Conservation (phyloP, 2,113 vertebrate species). For the Indicator indicator region DNA sequence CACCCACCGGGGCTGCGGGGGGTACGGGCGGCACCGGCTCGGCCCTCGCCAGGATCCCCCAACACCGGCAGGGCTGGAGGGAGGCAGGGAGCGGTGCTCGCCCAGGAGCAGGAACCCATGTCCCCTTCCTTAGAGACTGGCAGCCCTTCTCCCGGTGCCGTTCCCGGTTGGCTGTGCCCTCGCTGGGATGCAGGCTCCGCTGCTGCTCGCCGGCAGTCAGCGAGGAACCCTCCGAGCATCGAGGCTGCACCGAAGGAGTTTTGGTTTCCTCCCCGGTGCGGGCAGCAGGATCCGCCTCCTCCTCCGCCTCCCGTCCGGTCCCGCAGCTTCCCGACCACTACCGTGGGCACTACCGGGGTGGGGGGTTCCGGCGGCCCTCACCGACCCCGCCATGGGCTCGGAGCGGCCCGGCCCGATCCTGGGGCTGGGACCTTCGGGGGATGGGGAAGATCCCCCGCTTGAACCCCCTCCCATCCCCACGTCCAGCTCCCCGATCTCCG, state of each 20-base stretch:
- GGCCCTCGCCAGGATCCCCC: not conserved
- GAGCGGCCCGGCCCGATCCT: not conserved
- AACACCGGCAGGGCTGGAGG: not conserved
- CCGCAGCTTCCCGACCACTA: not conserved
- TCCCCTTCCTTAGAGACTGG: not conserved
- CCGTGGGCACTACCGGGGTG: not conserved
- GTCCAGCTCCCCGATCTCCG: not conserved
- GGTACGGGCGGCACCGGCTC: not conserved
- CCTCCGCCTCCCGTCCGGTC: not conserved
- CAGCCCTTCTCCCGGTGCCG: not conserved
- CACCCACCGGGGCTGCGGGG: not conserved
- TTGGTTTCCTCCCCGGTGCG: not conserved
- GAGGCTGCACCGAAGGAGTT: not conserved
- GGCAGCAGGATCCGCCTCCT: slow-evolving; percentile 14
- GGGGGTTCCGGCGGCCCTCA: not conserved
- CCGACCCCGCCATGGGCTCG: not conserved
- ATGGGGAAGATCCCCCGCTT: not conserved
- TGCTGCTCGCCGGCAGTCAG: not conserved
- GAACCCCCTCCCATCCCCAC: not conserved
- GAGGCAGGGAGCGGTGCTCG: not conserved
- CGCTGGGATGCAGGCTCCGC: not conserved
- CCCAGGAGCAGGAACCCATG: not conserved
- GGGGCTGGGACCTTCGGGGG: not conserved
- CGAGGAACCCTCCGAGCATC: not conserved
- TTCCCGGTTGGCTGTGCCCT: not conserved